Evolutionary conservation across 2,888 invertebrate genomes (phyloP), one percentile per base, ranked within the genome.

Genomic region (Bellardia pandia): DNA sequence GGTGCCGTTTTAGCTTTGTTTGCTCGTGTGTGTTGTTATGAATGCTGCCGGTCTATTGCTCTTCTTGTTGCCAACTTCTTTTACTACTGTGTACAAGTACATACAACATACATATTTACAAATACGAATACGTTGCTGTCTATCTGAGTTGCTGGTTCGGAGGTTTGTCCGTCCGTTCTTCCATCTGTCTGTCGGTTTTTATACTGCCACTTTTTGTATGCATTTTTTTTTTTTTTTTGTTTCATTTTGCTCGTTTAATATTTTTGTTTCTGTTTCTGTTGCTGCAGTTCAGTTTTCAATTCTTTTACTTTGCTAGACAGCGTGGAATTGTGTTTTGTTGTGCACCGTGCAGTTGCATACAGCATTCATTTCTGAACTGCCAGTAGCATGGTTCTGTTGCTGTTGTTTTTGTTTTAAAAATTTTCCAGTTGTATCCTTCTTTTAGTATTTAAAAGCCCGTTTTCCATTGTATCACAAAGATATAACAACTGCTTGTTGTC

Each of bases 61-160:
- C 86, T 87, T 87, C 87, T 87, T 87, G 89, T 87, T 88, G 88
- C 88, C 88, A 89, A 88, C 86, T 88, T 83, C 88, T 74, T 80
- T 77, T 82, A 82, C 88, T 85, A 69, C 45, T 75, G 45, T 51
- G 30, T 40, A 74, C 45, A 68, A 68, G 23, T 69, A 53, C 30
- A 8, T 33, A 13, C 79, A 51, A n/a, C 51, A 51, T 51, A 51
- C 51, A 14, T 51, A 51, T 51, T 5, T 51, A 23, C 16, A 56
- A 71, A 42, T 64, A 9, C 11, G 33, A 42, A 64, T 72, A n/a
- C 48, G 48, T 58, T 45, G 45, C 13, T 60, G 60, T 53, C 37
- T 71, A 56, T 64, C 37, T 40, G n/a, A 14, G 48, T 53, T 2
- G 23, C 30, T 23, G 1, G 62, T 42, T 8, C 79, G 30, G 23